Evolutionary conservation across 2,113 vertebrate species (phyloP).

Genomic region (Anser cygnoides): DNA sequence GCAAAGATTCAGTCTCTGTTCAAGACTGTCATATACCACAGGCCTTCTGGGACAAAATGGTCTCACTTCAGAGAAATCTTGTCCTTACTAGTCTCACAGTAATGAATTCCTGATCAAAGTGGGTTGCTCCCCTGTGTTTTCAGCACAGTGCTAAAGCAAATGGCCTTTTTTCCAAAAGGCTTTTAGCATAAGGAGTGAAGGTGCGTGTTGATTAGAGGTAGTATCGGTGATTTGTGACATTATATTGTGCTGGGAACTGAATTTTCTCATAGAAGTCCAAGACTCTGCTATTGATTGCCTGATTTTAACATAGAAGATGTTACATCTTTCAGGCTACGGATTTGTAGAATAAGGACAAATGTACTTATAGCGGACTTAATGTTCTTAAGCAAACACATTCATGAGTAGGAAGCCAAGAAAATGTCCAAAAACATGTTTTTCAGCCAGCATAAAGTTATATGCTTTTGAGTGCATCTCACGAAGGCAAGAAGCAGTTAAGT

Average conservation of each 20-base stretch:
- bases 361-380: slow-evolving; percentile 24
- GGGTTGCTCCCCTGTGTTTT: slow-evolving; percentile 64
- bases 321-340: neutral
- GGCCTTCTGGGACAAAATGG: slow-evolving; percentile 62
- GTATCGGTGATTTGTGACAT: slow-evolving; percentile 59
- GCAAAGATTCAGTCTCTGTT: neutral
- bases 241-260: slow-evolving; percentile 53
- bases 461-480: neutral
- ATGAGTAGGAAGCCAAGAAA: neutral
- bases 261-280: slow-evolving; percentile 15
- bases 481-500: neutral
- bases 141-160: slow-evolving; percentile 71
- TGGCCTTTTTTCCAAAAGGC: slow-evolving; percentile 68
- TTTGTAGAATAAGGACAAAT: slow-evolving; percentile 27
- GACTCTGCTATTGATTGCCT: neutral
- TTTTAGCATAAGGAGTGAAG: slow-evolving; percentile 63
- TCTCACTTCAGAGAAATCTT: slow-evolving; percentile 45
- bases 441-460: neutral
- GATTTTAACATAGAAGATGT: slow-evolving; percentile 8
- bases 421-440: neutral
- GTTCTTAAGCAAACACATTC: slow-evolving; percentile 3
- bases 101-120: slow-evolving; percentile 74
- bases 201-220: slow-evolving; percentile 52
- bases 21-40: slow-evolving; percentile 11
- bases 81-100: slow-evolving; percentile 56